Conservation (phyloP, 2,888 invertebrate genomes). For the Capitulum mitella region DNA sequence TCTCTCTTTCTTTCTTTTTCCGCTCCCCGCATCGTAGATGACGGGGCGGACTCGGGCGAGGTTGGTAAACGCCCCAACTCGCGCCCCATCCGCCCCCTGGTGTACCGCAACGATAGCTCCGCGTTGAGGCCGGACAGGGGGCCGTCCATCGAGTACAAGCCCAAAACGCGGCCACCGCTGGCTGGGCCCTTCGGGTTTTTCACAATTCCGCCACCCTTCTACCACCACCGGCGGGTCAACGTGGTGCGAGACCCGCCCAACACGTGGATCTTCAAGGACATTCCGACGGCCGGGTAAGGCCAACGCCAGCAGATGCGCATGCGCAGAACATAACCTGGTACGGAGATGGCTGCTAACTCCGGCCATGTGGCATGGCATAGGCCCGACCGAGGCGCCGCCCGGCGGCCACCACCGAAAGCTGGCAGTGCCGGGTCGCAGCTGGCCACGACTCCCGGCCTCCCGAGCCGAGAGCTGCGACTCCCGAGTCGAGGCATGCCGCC, state of each 20-base stretch:
- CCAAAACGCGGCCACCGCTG: conserved; percentile 57
- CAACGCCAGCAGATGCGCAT: conserved; percentile 15
- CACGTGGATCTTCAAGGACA: conserved; percentile 78
- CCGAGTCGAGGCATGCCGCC: neutral
- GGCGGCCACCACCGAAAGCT: neutral
- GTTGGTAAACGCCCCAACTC: neutral
- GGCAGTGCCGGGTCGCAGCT: neutral
- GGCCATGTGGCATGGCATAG: neutral
- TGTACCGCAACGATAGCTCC: conserved; percentile 29
- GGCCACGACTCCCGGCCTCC: too few relatives aligned
- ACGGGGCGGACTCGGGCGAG: neutral
- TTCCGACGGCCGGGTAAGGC: conserved; percentile 57
- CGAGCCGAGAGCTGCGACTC: neutral
- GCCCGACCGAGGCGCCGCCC: neutral
- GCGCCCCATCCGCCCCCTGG: conserved; percentile 39
- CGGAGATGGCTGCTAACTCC: neutral
- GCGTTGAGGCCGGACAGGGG: conserved; percentile 48
- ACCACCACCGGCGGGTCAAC: conserved; percentile 71
- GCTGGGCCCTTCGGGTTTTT: conserved; percentile 89
- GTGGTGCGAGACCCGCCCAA: conserved; percentile 61
- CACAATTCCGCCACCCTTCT: conserved; percentile 68
- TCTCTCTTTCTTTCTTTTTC: neutral
- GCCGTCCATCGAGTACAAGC: conserved; percentile 43
- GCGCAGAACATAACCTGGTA: conserved; percentile 4
- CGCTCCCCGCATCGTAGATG: neutral